Evolutionary conservation across 2,113 vertebrate species (phyloP), one percentile per base, ranked within the genome.

Genomic region (Theropithecus gelada): DNA sequence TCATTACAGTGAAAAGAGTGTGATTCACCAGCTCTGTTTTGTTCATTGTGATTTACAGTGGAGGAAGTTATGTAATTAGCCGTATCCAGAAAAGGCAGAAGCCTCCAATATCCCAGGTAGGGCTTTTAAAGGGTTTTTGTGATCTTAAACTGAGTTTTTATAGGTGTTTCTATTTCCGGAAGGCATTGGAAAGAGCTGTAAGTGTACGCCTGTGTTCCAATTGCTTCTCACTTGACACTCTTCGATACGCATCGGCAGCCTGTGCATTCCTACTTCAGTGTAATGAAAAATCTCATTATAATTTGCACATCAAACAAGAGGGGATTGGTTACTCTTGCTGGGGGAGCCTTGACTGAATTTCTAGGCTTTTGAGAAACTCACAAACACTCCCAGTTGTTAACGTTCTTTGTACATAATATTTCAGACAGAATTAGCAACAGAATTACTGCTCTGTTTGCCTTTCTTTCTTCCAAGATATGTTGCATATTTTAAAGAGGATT

Each of bases 371-470:
- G 86, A 96, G 93, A 92, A 91, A 89, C 61, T 84, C 82, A 38
- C 52, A 95, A 94, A 40, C 84, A 48, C 30, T 68, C 88, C 40
- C 50, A 52, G 88, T 84, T 68, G 70, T 94, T 90, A 43, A 3
- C 12, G 27, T 94, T 79, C 95, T 92, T 91, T 97, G 22, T 38
- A 84, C n/a, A 55, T 75, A 57, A 88, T 50, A 38, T 66, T 90
- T 43, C 70, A 82, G 95, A 83, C 88, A 93, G 86, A 97, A 93
- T 95, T 70, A 96, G 82, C 96, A 82, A 75, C 96, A 86, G 97
- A 94, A 88, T 84, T 70, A 52, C 92, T 32, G 40, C 73, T 91
- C 52, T 7, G 70, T 55, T 17, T 91, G 81, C 73, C 73, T 59
- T 76, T 84, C 84, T 95, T 68, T 61, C 88, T 95, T 90, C 81